Evolutionary conservation across 1,140 invertebrate genomes (phyloP).

Genomic region (Pteromalus puparum): DNA sequence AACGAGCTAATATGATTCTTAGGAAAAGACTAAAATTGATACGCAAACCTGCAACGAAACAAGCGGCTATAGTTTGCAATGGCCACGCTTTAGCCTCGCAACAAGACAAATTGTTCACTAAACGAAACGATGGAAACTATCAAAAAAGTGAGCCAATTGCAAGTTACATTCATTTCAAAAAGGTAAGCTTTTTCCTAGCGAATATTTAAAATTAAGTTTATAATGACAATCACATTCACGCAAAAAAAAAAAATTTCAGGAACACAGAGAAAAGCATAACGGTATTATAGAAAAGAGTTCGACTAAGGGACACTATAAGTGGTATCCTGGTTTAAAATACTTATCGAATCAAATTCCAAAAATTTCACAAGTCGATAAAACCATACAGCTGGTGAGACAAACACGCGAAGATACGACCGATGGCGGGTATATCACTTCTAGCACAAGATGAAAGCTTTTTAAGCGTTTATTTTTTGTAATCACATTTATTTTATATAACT

Average conservation of each 20-base stretch:
- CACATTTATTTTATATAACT: slow-evolving; percentile 30
- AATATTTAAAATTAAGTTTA: neutral
- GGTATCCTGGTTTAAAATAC: slow-evolving; percentile 60
- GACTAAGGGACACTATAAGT: slow-evolving; percentile 56
- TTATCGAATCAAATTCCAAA: slow-evolving; percentile 56
- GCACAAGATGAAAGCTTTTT: slow-evolving; percentile 60
- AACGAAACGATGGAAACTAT: neutral
- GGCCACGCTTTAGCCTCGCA: neutral
- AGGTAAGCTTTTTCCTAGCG: neutral
- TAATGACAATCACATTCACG: neutral
- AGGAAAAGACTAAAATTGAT: slow-evolving; percentile 59
- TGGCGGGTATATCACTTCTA: slow-evolving; percentile 65
- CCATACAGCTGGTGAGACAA: slow-evolving; percentile 33
- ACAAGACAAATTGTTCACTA: neutral
- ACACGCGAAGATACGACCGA: slow-evolving; percentile 59
- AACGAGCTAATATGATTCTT: slow-evolving; percentile 56
- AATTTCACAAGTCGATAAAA: slow-evolving; percentile 53
- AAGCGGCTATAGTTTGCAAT: neutral
- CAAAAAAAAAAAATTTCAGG: slow-evolving; percentile 49
- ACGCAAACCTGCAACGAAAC: slow-evolving; percentile 51
- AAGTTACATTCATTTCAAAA: slow-evolving; percentile 41
- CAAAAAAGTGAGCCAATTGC: neutral
- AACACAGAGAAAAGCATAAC: slow-evolving; percentile 37
- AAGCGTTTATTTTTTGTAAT: slow-evolving; percentile 43
- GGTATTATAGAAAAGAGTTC: slow-evolving; percentile 32